Evolutionary conservation across 2,888 invertebrate species (phyloP), one percentile per base, ranked within the genome.

Genomic region (Brachylomia viminalis): DNA sequence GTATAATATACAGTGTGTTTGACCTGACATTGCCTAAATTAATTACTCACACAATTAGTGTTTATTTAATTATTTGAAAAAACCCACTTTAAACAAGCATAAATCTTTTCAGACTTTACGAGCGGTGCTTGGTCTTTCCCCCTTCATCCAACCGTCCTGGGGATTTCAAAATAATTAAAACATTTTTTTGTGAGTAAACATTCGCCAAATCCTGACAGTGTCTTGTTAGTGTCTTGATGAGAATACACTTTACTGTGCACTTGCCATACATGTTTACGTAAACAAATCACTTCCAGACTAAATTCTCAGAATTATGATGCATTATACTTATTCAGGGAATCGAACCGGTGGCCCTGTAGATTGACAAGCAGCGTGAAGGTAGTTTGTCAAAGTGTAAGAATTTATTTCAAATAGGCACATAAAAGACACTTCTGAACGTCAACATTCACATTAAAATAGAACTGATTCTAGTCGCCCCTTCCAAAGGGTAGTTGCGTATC

Each of bases 271-370:
- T 7, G 47, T 33, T 75, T 17, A 42, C 10, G 17, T 75, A 54
- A 68, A 76, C 69, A 62, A 77, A 61, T 20, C 10, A 20, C 4
- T 11, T 27, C 33, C 61, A 62, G 54, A 38, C 15, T 6, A 11
- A 1, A 56, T 62, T 77, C 42, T 11, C 7, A 30, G 33, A 30
- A 58, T 56, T 15, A 61, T 71, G 52, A 72, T 56, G 54, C 42
- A 45, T 49, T 11, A n/a, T 10, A 33, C 13, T 56, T 52, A 45
- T 78, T 62, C 77, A 38, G 72, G 38, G 33, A 67, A 72, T 56
- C 10, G 23, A 67, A 77, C 10, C 11, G 6, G 5, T n/a, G n/a
- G 0, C 23, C 38, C 2, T 42, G 23, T 47, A 27, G 15, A 8
- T 27, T n/a, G 15, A 30, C 20, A 58, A n/a, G 13, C 7, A 45